A percentile compares a stretch with the other conserved stretches of the same genome.
phyloP scores from a whole-genome alignment of 1,140 invertebrate genomes.

The Dermatophagoides farinae region DNA sequence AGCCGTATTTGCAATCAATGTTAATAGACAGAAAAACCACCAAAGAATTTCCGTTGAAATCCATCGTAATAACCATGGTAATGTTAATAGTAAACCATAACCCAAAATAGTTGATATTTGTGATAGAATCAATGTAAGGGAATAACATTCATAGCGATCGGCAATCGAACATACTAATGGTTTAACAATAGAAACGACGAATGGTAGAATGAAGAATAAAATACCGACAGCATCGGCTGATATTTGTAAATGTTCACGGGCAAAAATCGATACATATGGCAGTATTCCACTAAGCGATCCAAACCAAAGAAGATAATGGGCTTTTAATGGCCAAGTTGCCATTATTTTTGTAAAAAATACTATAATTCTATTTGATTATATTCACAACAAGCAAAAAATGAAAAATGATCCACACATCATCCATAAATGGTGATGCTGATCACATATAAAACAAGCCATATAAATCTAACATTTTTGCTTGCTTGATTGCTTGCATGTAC shows the following conservation, averaged over 20 bases:
- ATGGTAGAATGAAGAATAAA: slow-evolving; percentile 25
- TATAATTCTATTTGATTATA: no score
- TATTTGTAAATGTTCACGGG: slow-evolving; percentile 22
- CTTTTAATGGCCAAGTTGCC: neutral
- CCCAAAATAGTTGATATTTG: slow-evolving; percentile 16
- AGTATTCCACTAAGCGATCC: slow-evolving; percentile 23
- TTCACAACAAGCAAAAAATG: neutral
- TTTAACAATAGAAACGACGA: slow-evolving; percentile 23
- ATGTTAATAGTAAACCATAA: slow-evolving; percentile 7
- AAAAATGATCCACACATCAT: neutral
- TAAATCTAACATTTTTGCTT: no score
- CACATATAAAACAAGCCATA: no score
- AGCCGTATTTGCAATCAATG: slow-evolving; percentile 12
- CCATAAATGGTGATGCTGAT: neutral
- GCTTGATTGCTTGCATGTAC: no score
- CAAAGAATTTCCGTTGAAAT: neutral
- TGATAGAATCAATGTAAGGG: slow-evolving; percentile 17
- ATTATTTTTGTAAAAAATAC: no score
- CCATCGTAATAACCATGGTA: neutral
- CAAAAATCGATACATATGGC: slow-evolving; percentile 26
- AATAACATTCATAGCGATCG: slow-evolving; percentile 23
- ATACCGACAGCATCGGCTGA: slow-evolving; percentile 22
- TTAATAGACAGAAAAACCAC: slow-evolving; percentile 1
- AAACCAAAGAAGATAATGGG: slow-evolving; percentile 15
- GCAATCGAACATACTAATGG: slow-evolving; percentile 24